Conservation (phyloP, 1,140 invertebrate genomes). For the Leptinotarsa undecemlineata region DNA sequence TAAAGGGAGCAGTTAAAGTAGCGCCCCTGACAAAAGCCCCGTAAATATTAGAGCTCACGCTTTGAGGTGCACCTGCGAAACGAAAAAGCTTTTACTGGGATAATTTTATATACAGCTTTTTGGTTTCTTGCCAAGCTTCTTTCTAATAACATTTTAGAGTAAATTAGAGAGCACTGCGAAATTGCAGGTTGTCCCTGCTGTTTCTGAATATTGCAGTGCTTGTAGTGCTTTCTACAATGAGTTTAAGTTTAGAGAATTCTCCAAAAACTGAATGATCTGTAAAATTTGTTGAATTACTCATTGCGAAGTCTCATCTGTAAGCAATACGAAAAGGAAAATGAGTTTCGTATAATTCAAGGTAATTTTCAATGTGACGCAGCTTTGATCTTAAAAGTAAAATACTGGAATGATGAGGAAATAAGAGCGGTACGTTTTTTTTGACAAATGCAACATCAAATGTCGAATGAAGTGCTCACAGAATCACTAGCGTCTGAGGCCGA, state of each 20-base stretch:
- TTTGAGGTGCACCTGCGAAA: slow-evolving; percentile 10
- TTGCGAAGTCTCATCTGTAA: too few species aligned
- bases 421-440: too few species aligned
- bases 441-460: too few species aligned
- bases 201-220: neutral
- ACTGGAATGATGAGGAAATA: too few species aligned
- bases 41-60: neutral
- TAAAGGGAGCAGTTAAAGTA: neutral
- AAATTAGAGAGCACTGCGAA: neutral
- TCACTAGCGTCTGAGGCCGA: too few species aligned
- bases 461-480: too few species aligned
- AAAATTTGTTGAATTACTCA: too few species aligned
- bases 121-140: neutral
- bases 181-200: neutral
- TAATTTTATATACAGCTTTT: slow-evolving; percentile 18
- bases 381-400: too few species aligned
- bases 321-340: too few species aligned
- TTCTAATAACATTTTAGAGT: neutral
- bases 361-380: too few species aligned
- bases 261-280: too few species aligned
- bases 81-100: slow-evolving; percentile 20
- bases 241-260: neutral
- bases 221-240: neutral
- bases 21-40: neutral
- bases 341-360: too few species aligned